Evolutionary conservation across 2,888 invertebrate species (phyloP), one percentile per base, ranked within the genome.

Genomic region (Geotrupes spiniger): DNA sequence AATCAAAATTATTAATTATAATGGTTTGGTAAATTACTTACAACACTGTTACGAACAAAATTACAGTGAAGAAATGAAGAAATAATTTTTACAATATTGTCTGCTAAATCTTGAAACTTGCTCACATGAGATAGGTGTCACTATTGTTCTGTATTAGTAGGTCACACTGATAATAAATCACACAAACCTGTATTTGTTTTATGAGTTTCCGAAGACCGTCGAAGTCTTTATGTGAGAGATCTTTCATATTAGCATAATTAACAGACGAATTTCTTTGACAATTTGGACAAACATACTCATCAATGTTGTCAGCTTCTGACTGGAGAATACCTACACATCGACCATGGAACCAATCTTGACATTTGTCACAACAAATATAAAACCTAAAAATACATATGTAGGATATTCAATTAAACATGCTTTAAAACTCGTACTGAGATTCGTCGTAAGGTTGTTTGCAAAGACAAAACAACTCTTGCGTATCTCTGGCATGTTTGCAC

Each of bases 321-420:
- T 92, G 93, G 40, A 93, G 75, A 64, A 95, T 92, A 28, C 97
- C 97, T 36, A 98, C 97, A 74, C 98, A 98, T 48, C 92, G 82
- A 4, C 97, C 97, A 73, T 98, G 98, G 77, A 96, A 98, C 99
- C 99, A 99, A 74, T 95, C 97, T 73, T 97, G 94, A 74, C 99
- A 99, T 55, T 89, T 86, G 76, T 99, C 99, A 73, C 99, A 99
- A 70, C 96, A 97, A 66, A 99, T 96, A 74, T 98, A 99, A 80
- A 98, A 98, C 74, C 93, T 93, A 70, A 29, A 78, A 41, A 41
- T 12, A 26, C 14, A 31, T 26, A 41, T 15, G 3, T 21, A 4
- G 6, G 6, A 21, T 4, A 21, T 3, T 21, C 6, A n/a, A n/a
- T 21, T 21, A 21, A 3, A 21, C 21, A 21, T 6, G 6, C 21